Percentiles rank a stretch among this genome's conserved stretches.
These are phyloP conservation scores for Drosophila austrosaltans DNA, from an alignment of 2,888 invertebrate species.

Conservation along the genomic window DNA sequence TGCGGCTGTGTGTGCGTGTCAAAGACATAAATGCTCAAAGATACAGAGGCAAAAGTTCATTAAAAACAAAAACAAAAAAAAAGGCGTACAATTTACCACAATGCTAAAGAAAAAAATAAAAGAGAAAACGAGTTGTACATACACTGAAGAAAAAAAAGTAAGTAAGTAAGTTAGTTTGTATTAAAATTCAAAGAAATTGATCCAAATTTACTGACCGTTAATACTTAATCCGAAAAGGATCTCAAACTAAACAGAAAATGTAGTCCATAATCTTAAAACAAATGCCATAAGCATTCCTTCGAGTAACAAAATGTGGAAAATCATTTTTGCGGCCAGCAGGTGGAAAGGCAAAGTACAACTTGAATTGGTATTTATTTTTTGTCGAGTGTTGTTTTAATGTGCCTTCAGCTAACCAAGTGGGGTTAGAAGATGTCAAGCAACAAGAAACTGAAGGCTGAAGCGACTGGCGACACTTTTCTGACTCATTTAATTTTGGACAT, in stretches of 20 bases:
- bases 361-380: neutral
- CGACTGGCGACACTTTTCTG: slow-evolving; percentile 65
- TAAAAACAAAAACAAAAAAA: slow-evolving; percentile 41
- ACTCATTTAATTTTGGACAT: slow-evolving; percentile 56
- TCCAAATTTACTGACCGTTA: no score
- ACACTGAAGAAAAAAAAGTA: neutral
- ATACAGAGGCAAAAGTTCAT: slow-evolving; percentile 69
- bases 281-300: no score
- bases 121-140: slow-evolving; percentile 48
- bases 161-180: no score
- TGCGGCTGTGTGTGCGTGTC: slow-evolving; percentile 47
- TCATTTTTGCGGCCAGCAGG: no score
- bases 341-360: no score
- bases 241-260: no score
- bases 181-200: no score
- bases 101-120: slow-evolving; percentile 43
- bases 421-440: slow-evolving; percentile 42
- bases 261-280: no score
- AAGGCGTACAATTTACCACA: slow-evolving; percentile 56
- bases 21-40: slow-evolving; percentile 60
- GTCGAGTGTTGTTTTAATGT: neutral
- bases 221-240: no score
- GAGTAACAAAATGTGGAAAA: no score
- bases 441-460: neutral
- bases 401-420: slow-evolving; percentile 34